Evolutionary conservation across 2,888 invertebrate genomes (phyloP), one percentile per base, ranked within the genome.

Genomic region (Acanthosoma haemorrhoidale): DNA sequence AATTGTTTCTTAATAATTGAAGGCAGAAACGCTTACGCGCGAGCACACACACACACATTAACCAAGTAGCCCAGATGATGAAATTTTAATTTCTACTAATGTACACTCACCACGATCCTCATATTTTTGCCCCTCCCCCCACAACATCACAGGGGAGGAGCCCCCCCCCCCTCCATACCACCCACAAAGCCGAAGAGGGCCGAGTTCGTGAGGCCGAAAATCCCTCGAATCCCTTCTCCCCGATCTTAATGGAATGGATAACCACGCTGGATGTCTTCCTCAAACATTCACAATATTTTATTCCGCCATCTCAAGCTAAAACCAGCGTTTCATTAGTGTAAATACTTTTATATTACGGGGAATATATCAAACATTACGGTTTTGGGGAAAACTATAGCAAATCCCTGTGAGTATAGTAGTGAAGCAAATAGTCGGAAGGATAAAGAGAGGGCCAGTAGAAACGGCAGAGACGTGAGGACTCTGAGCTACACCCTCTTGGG

Each of bases 1-100:
- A 64, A 64, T 64, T 64, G 64, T 64, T 41, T 64, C 64, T 64
- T 64, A 64, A 64, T 64, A 64, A 64, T 64, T 41, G 38, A 64
- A 29, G 4, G 15, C 6, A 25, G 57, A 15, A 21, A 25, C 57
- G 41, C n/a, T 5, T 41, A 9, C 16, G 16, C 16, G 36, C 61
- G 38, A 34, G 32, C 18, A 11, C 34, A 21, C 5, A 21, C 38
- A 61, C 38, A 61, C 21, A 41, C 16, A 4, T 41, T 4, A 4
- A n/a, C 41, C 41, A 36, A n/a, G 21, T 36, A 32, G 61, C 34
- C 61, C 16, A 5, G 5, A 5, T n/a, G 8, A 61, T 64, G 64
- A 64, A 64, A 64, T 64, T 64, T 64, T 64, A 64, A 64, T 64
- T 39, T 31, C 6, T 41, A n/a, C 64, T 64, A 64, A 64, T 64